Evolutionary conservation across 2,113 vertebrate species (phyloP).

Genomic region (Ictidomys tridecemlineatus): DNA sequence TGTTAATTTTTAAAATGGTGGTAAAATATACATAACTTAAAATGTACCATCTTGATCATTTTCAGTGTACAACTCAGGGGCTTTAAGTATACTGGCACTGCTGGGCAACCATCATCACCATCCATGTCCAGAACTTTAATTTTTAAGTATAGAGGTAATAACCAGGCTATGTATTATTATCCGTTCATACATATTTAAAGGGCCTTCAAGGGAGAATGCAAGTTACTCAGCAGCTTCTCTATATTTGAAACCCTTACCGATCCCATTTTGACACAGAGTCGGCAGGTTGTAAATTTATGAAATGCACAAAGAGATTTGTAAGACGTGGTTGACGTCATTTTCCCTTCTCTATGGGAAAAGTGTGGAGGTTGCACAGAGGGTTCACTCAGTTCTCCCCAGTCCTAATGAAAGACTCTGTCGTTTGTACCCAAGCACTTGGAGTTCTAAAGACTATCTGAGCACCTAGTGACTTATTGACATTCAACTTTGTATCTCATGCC

Average conservation of each 20-base stretch:
- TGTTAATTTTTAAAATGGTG: not conserved
- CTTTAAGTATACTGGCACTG: not conserved
- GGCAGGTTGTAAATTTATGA: not conserved
- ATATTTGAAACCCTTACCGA: not conserved
- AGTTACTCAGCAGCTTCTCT: not conserved
- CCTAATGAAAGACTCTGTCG: not conserved
- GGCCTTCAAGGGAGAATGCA: not conserved
- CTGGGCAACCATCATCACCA: not conserved
- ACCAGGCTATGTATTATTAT: not conserved
- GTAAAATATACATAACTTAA: not conserved
- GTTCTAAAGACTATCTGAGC: not conserved
- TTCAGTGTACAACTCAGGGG: not conserved
- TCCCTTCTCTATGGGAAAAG: not conserved
- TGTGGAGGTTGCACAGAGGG: not conserved
- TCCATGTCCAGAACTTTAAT: not conserved
- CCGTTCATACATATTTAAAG: slow-evolving; percentile 1
- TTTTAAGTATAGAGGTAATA: slow-evolving; percentile 1
- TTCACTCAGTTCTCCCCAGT: not conserved
- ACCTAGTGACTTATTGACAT: not conserved
- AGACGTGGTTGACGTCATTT: not conserved
- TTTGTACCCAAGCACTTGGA: not conserved
- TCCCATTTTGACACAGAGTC: not conserved
- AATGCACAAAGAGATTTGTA: not conserved
- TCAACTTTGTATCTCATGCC: not conserved
- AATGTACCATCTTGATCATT: not conserved